Evolutionary conservation across 2,113 vertebrate genomes (phyloP).

Genomic region (Callithrix jacchus): DNA sequence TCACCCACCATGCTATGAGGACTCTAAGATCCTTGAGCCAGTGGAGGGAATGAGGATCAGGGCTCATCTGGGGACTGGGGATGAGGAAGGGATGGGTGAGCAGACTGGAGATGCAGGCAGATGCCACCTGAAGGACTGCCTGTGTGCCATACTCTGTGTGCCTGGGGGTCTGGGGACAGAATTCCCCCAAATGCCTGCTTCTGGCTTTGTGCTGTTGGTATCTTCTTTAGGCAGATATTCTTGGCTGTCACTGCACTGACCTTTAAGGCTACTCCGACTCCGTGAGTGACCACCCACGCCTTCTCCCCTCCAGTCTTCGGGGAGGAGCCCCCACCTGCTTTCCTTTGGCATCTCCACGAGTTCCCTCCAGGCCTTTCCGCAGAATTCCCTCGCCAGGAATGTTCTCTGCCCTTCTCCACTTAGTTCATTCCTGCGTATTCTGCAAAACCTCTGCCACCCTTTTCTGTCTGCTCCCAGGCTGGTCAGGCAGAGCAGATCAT

Average conservation of each 20-base stretch:
- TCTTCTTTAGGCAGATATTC: no score
- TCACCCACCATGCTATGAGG: background rate
- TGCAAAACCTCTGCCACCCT: background rate
- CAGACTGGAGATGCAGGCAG: background rate
- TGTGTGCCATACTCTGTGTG: background rate
- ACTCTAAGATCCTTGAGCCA: background rate
- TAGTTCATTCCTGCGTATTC: background rate
- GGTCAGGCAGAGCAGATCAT: background rate
- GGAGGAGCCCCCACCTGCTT: background rate
- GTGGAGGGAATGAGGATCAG: no score
- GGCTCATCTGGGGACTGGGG: background rate
- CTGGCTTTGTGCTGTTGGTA: background rate
- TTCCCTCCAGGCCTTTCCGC: background rate
- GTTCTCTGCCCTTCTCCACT: no score
- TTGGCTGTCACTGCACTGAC: background rate
- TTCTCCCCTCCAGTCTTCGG: rapidly evolving
- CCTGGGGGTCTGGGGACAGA: background rate
- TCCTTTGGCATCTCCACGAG: background rate
- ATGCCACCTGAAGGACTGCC: background rate
- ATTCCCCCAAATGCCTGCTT: background rate
- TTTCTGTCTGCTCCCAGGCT: background rate
- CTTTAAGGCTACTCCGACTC: background rate
- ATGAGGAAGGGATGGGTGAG: no score
- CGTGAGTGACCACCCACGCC: no score
- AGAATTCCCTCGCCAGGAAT: background rate